Percentiles rank a stretch among this genome's conserved stretches.
phyloP scores from a whole-genome alignment of 1,140 invertebrate genomes.

The Drosophila mojavensis region DNA sequence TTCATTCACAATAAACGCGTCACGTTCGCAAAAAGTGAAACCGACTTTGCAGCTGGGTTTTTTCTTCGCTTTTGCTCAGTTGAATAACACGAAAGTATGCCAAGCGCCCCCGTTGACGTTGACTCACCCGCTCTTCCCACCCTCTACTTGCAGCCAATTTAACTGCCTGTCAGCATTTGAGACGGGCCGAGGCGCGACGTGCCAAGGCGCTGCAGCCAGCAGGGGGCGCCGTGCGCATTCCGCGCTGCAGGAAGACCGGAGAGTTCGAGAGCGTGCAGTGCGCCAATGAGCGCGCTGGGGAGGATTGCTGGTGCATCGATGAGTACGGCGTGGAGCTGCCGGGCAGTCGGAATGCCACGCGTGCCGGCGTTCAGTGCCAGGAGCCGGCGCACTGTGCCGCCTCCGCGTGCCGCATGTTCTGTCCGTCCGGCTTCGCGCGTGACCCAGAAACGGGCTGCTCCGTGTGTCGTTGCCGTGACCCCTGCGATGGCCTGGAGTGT shows the following conservation, averaged over 20 bases:
- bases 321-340: slow-evolving; percentile 90
- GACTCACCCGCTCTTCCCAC: background rate
- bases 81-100: slow-evolving; percentile 76
- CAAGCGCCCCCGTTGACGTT: slow-evolving; percentile 29
- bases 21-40: slow-evolving; percentile 75
- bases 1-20: slow-evolving; percentile 47
- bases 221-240: slow-evolving; percentile 85
- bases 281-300: slow-evolving; percentile 86
- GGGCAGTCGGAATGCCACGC: slow-evolving; percentile 88
- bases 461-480: slow-evolving; percentile 91
- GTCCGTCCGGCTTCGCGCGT: slow-evolving; percentile 90
- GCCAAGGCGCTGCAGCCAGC: slow-evolving; percentile 86
- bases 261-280: slow-evolving; percentile 92
- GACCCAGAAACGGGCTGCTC: slow-evolving; percentile 88
- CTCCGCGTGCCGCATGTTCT: slow-evolving; percentile 94
- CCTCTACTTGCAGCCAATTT: slow-evolving; percentile 83
- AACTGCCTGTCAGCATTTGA: slow-evolving; percentile 88
- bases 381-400: slow-evolving; percentile 89
- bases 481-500: slow-evolving; percentile 90
- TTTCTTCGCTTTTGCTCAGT: slow-evolving; percentile 49
- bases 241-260: slow-evolving; percentile 88
- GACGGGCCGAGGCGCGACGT: slow-evolving; percentile 86
- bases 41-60: slow-evolving; percentile 45
- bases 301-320: slow-evolving; percentile 92
- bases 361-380: slow-evolving; percentile 89